phyloP scores from a whole-genome alignment of 2,113 vertebrate genomes.

The Barbus barbus region DNA sequence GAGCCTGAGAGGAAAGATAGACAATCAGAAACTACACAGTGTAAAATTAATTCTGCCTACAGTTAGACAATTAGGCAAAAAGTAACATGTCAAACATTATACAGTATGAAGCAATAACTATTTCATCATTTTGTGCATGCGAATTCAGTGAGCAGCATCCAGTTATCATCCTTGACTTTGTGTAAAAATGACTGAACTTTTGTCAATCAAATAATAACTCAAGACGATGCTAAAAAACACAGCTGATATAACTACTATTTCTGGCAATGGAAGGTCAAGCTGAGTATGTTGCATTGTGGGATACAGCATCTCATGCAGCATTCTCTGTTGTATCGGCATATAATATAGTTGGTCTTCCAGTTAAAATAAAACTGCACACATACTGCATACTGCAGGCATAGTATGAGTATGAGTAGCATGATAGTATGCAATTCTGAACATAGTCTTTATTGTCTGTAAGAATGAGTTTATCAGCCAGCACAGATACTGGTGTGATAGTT shows the following conservation, averaged over 20 bases:
- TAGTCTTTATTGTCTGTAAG: background rate
- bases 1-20: constrained; percentile 76
- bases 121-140: background rate
- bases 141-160: too few species aligned
- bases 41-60: background rate
- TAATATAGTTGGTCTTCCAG: background rate
- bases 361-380: background rate
- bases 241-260: background rate
- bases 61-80: background rate
- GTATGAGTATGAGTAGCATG: background rate
- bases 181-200: background rate
- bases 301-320: background rate
- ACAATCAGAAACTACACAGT: background rate
- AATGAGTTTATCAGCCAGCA: background rate
- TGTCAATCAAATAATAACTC: background rate
- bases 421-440: background rate
- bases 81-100: background rate
- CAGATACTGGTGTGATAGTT: constrained; percentile 29
- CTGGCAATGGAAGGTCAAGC: background rate
- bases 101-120: background rate
- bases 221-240: background rate
- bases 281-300: background rate
- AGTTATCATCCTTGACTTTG: too few species aligned
- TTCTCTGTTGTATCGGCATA: background rate
- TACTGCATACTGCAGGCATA: background rate